Conservation (phyloP, 30 jellyfish, hydroid and myxozoan species). For the Chrysaora quinquecirrha region DNA sequence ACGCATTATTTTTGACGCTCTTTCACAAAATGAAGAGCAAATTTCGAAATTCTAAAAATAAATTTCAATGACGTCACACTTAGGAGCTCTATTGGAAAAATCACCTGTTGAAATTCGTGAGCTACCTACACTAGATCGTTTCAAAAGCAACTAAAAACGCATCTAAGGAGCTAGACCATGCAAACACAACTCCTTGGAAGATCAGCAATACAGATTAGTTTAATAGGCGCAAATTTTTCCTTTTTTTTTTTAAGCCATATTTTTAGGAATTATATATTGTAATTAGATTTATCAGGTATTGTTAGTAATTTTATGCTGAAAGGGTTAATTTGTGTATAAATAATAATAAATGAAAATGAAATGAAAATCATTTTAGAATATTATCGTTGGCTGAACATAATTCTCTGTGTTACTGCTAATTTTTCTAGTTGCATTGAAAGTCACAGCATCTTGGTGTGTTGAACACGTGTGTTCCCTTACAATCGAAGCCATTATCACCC, state of each 20-base stretch:
- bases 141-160: not conserved
- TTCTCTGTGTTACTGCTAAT: too few relatives aligned
- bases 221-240: too few relatives aligned
- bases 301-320: not conserved
- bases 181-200: not conserved
- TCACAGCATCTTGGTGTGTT: not conserved
- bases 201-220: not conserved
- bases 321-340: not conserved
- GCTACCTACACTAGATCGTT: conserved; percentile 57
- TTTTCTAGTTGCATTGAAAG: not conserved
- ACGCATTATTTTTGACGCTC: too few relatives aligned
- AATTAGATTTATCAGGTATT: not conserved
- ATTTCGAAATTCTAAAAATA: too few relatives aligned
- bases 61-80: too few relatives aligned
- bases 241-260: too few relatives aligned
- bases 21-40: too few relatives aligned
- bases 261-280: not conserved
- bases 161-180: not conserved
- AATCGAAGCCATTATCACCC: not conserved
- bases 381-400: too few relatives aligned
- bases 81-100: too few relatives aligned
- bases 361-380: too few relatives aligned
- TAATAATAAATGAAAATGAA: not conserved
- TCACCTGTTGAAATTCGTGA: conserved; percentile 31
- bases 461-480: not conserved